Evolutionary conservation across 1,140 invertebrate species (phyloP).

Genomic region (Neodiprion virginianus): DNA sequence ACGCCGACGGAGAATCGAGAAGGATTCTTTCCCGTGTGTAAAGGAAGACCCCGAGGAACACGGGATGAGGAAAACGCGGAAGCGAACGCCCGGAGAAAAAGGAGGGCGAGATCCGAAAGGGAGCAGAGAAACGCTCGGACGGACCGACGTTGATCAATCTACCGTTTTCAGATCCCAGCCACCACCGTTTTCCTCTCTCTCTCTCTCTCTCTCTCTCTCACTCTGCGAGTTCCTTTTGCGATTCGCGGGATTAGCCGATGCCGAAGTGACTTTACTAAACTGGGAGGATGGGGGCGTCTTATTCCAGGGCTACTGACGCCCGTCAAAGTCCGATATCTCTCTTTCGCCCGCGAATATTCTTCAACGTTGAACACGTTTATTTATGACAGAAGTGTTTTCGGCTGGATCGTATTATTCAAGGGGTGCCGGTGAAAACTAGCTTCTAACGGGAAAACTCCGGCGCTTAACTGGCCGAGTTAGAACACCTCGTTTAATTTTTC

Average conservation of each 20-base stretch:
- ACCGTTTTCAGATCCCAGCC: conserved; percentile 9
- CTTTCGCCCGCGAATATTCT: too few species aligned
- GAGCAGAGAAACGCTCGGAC: conserved; percentile 21
- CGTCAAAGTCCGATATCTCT: too few species aligned
- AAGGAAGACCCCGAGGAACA: conserved; percentile 20
- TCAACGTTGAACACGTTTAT: too few species aligned
- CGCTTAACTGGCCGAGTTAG: too few species aligned
- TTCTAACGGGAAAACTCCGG: too few species aligned
- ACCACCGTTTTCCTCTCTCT: not conserved
- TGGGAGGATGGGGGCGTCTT: not conserved
- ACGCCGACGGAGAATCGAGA: not conserved
- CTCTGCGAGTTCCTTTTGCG: conserved; percentile 13
- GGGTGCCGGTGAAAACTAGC: too few species aligned
- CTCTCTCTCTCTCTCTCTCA: not conserved
- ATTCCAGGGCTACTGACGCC: too few species aligned
- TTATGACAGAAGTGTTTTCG: conserved; percentile 10
- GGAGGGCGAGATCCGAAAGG: conserved; percentile 32
- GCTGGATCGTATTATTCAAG: too few species aligned
- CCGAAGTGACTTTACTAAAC: conserved; percentile 11
- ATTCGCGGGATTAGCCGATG: conserved; percentile 1
- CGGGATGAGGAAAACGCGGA: conserved; percentile 18
- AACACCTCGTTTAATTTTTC: too few species aligned
- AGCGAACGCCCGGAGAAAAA: conserved; percentile 24
- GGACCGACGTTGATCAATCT: conserved; percentile 33
- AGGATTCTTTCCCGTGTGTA: not conserved